Base-by-base conservation (phyloP, 2,113 vertebrate species). In the Urocynchramus pylzowi region DNA sequence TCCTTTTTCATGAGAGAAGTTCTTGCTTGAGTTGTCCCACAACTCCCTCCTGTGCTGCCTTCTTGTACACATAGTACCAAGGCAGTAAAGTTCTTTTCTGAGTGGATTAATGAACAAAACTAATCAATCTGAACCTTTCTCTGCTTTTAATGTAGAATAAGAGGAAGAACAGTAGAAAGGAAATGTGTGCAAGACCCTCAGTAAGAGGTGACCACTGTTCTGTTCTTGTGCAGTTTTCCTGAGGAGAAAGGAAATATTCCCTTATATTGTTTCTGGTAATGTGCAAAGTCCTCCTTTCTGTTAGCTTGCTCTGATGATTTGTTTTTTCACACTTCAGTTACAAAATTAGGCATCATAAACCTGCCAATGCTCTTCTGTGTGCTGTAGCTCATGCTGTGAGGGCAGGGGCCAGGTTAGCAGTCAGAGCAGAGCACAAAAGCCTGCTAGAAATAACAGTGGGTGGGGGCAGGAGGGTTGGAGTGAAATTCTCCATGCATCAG, bases 401-500 rank as follows among this genome's bases (percentile, higher is more conserved):
- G 84, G 61, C 78, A 87, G 74, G 50, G 78, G 77, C 37, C 81
- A 91, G 67, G 84, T 87, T 95, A 84, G 73, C 77, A 84, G 77
- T 14, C 64, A 87, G 42, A 90, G 69, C 67, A 45, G 79, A 86
- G 90, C 67, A 75, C 86, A 88, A 90, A 92, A 80, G 79, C 35
- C 0, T 64, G 77, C 79, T 86, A 81, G 79, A 93, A 94, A 86
- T 90, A 84, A 84, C 67, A 81, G 47, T 65, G 79, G 79, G 27
- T 65, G 71, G 79, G 89, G 79, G 47, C 64, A 74, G 73, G 79
- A 90, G 44, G 35, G 33, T 28, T 67, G 67, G 59, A 52, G 45
- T 59, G 67, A 54, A 56, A 37, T 56, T 67, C 64, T 73, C 68
- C n/a, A 19, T 0, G 1, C 0, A 0, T 77, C 71, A 30, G 7